Evolutionary conservation across 2,888 invertebrate genomes (phyloP).

Genomic region (Heliconius cydno): DNA sequence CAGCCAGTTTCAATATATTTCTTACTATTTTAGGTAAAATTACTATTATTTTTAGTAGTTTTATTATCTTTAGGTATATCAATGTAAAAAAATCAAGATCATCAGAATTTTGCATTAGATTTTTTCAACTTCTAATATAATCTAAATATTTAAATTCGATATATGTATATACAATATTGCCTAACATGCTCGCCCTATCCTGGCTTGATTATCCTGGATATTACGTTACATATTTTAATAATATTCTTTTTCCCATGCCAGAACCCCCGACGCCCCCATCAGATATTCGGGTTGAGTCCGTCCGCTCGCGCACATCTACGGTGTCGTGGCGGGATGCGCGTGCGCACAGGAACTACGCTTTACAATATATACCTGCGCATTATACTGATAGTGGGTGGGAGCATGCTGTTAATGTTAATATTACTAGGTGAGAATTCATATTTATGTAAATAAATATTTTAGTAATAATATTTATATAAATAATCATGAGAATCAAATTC

Average conservation of each 20-base stretch:
- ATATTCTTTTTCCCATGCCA: conserved; percentile 49
- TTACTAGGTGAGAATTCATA: conserved; percentile 62
- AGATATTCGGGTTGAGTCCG: conserved; percentile 68
- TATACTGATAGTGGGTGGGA: conserved; percentile 70
- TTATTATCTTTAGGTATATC: not conserved
- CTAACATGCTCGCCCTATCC: too few species aligned
- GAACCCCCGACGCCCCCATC: conserved; percentile 78
- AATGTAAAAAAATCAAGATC: too few species aligned
- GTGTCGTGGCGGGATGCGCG: conserved; percentile 71
- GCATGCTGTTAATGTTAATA: conserved; percentile 66
- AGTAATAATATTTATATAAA: not conserved
- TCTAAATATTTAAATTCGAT: too few species aligned
- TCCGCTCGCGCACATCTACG: conserved; percentile 62
- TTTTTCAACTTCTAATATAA: too few species aligned
- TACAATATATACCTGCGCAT: conserved; percentile 68
- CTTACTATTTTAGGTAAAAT: conserved; percentile 74
- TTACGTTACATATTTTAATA: not conserved
- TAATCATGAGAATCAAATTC: not conserved
- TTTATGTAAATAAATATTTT: not conserved
- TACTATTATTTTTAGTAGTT: not conserved
- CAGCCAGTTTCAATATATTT: conserved; percentile 65
- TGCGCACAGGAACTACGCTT: conserved; percentile 66
- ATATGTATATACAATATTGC: not conserved
- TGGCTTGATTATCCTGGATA: too few species aligned
- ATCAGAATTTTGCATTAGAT: too few species aligned